Percentiles rank a stretch among this genome's conserved stretches.
Conservation (phyloP, 2,888 invertebrate species). For the Caenorhabditis doughertyi region DNA sequence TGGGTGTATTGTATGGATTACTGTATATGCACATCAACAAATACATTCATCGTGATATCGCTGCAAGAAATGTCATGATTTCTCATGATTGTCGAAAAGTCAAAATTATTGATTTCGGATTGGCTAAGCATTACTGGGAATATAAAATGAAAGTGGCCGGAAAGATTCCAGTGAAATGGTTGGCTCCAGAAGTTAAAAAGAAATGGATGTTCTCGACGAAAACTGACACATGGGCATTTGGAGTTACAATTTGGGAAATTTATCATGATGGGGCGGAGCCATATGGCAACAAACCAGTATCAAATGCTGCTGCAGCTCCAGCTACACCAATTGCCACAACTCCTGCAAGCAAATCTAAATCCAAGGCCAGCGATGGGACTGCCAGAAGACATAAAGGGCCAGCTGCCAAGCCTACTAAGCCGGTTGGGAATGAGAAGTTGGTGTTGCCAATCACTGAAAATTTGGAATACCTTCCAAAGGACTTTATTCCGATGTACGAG, state of each 20-base stretch:
- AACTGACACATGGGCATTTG: slow-evolving; percentile 57
- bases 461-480: slow-evolving; percentile 1
- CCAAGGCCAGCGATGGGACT: too few relatives aligned
- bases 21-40: slow-evolving; percentile 29
- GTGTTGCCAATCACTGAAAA: slow-evolving; percentile 33
- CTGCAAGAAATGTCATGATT: slow-evolving; percentile 54
- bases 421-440: neutral
- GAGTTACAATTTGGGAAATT: slow-evolving; percentile 50
- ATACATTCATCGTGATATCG: slow-evolving; percentile 58
- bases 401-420: neutral
- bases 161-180: slow-evolving; percentile 53
- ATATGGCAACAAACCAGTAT: too few relatives aligned
- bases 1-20: slow-evolving; percentile 42
- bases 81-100: slow-evolving; percentile 36
- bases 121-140: slow-evolving; percentile 35
- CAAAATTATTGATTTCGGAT: slow-evolving; percentile 58
- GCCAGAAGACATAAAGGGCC: too few relatives aligned
- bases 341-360: too few relatives aligned
- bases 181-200: slow-evolving; percentile 38
- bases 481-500: neutral
- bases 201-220: slow-evolving; percentile 30
- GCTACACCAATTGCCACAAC: neutral
- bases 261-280: slow-evolving; percentile 50
- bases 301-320: neutral
- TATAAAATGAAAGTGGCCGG: too few relatives aligned